These are phyloP conservation scores for Apogon hyalosoma DNA, from an alignment of 2,797 vertebrate genomes.

Conservation along the genomic window DNA sequence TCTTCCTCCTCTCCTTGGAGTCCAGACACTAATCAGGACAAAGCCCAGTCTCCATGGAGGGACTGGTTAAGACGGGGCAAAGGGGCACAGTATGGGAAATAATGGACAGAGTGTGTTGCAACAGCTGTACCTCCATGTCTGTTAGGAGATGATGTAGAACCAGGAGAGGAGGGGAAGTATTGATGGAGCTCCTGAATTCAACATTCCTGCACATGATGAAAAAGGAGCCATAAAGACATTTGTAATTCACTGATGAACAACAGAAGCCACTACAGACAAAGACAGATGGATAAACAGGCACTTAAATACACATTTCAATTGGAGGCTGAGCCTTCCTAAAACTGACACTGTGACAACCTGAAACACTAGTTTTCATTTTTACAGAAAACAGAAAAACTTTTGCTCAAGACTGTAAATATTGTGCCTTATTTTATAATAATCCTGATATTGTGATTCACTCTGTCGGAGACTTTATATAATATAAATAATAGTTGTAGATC, in stretches of 20 bases:
- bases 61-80: slow-evolving; percentile 84
- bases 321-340: slow-evolving; percentile 53
- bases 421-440: slow-evolving; percentile 61
- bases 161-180: slow-evolving; percentile 12
- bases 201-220: slow-evolving; percentile 16
- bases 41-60: slow-evolving; percentile 78
- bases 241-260: slow-evolving; percentile 22
- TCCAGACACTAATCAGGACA: slow-evolving; percentile 63
- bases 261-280: slow-evolving; percentile 54
- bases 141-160: slow-evolving; percentile 7
- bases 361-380: slow-evolving; percentile 29
- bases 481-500: slow-evolving; percentile 28
- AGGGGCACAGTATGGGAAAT: slow-evolving; percentile 72
- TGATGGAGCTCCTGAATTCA: slow-evolving; percentile 7
- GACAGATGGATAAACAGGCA: slow-evolving; percentile 17
- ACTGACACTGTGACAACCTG: slow-evolving; percentile 46
- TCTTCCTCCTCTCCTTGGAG: slow-evolving; percentile 60
- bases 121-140: not conserved
- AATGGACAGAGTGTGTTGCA: slow-evolving; percentile 19
- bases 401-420: slow-evolving; percentile 56
- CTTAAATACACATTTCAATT: slow-evolving; percentile 60
- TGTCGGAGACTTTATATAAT: slow-evolving; percentile 40
- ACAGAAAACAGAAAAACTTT: slow-evolving; percentile 23
- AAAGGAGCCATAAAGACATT: slow-evolving; percentile 49
- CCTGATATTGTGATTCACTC: slow-evolving; percentile 42